These are phyloP conservation scores for Dicycla oo DNA, from an alignment of 2,888 invertebrate genomes.

Conservation along the genomic window DNA sequence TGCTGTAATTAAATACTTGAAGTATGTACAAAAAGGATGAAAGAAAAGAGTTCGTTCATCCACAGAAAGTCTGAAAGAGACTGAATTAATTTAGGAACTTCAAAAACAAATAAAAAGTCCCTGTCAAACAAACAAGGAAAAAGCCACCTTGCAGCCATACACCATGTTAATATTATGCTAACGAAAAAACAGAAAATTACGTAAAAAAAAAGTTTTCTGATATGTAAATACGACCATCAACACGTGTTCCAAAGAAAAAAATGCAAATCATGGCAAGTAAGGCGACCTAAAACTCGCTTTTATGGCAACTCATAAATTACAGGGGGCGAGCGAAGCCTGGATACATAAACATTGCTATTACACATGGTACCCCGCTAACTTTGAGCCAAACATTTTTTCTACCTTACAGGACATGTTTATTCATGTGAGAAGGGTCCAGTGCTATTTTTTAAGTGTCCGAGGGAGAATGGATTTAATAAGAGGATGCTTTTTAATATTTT, in stretches of 20 bases:
- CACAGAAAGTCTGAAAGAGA: not conserved
- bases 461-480: slow-evolving; percentile 33
- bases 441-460: slow-evolving; percentile 55
- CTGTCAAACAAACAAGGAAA: slow-evolving; percentile 38
- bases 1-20: not conserved
- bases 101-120: slow-evolving; percentile 23
- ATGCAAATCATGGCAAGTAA: slow-evolving; percentile 75
- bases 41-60: not conserved
- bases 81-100: slow-evolving; percentile 16
- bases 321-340: slow-evolving; percentile 51
- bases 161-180: slow-evolving; percentile 57
- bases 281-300: slow-evolving; percentile 67
- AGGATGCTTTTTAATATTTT: slow-evolving; percentile 22
- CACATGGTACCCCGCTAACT: slow-evolving; percentile 63
- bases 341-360: slow-evolving; percentile 70
- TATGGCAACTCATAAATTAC: slow-evolving; percentile 74
- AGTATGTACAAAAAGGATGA: not conserved
- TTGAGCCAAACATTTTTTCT: slow-evolving; percentile 55
- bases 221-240: slow-evolving; percentile 72
- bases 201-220: slow-evolving; percentile 63
- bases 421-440: slow-evolving; percentile 56
- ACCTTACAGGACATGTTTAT: slow-evolving; percentile 60
- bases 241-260: slow-evolving; percentile 75
- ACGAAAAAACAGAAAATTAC: slow-evolving; percentile 61
- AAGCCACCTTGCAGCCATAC: slow-evolving; percentile 24